Percentiles rank a stretch among this genome's conserved stretches.
Conservation (phyloP, 2,888 invertebrate species). For the Ophraella communa region DNA sequence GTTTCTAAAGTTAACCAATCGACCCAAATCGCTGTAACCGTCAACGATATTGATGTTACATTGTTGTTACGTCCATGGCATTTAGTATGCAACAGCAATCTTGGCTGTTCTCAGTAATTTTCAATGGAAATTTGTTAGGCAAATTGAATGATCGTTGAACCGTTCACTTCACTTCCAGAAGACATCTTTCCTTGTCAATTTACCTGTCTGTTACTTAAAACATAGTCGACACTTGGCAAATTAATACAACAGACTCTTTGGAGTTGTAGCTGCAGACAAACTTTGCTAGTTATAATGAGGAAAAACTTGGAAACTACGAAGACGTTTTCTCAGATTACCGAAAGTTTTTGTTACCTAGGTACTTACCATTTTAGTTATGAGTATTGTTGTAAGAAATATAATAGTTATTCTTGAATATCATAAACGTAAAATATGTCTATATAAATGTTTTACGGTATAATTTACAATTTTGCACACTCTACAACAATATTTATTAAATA, state of each 20-base stretch:
- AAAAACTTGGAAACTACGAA: neutral
- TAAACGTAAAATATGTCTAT: too few species aligned
- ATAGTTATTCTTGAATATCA: too few species aligned
- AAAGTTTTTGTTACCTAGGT: too few species aligned
- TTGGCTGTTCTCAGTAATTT: slow-evolving; percentile 8
- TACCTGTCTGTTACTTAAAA: neutral
- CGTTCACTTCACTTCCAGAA: neutral
- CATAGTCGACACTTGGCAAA: neutral
- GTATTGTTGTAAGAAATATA: too few species aligned
- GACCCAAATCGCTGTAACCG: neutral
- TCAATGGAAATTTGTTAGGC: slow-evolving; percentile 10
- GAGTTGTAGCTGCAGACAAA: neutral
- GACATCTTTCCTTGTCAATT: neutral
- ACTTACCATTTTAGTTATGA: too few species aligned
- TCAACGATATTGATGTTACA: neutral
- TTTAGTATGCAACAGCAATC: neutral
- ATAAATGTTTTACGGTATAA: too few species aligned
- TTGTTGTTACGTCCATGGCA: neutral
- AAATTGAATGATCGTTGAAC: slow-evolving; percentile 12
- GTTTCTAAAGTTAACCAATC: neutral
- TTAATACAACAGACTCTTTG: neutral
- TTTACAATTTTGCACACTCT: too few species aligned
- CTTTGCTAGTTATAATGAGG: neutral
- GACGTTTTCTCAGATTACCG: neutral
- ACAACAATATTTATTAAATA: too few species aligned